These are phyloP conservation scores for Astreopora myriophthalma DNA, from an alignment of 64 coral and sea anemone species.

Conservation along the genomic window DNA sequence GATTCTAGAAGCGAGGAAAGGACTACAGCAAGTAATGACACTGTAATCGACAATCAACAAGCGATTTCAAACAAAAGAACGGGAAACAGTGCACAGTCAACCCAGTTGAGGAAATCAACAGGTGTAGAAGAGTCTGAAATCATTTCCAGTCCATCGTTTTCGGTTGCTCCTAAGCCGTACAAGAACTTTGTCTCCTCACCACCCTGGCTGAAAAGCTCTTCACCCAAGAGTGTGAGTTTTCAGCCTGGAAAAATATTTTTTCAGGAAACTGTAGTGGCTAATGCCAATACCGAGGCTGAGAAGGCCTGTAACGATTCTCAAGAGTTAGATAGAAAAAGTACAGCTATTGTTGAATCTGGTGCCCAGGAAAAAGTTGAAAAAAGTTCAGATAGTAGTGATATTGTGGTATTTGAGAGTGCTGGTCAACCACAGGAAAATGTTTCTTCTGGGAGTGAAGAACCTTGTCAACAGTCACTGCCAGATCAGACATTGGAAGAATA, in stretches of 20 bases:
- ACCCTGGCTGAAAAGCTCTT: neutral
- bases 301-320: neutral
- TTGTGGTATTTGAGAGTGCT: neutral
- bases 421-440: neutral
- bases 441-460: neutral
- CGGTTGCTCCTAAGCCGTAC: neutral
- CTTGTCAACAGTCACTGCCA: neutral
- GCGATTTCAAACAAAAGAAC: neutral
- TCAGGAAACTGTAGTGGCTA: neutral
- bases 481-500: neutral
- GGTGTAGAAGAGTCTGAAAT: neutral
- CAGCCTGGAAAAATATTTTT: neutral
- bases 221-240: neutral
- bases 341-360: neutral
- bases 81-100: neutral
- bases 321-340: neutral
- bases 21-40: neutral
- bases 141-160: neutral
- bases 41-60: neutral
- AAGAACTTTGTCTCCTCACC: conserved; percentile 14
- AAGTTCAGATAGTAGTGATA: neutral
- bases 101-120: neutral
- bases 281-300: neutral
- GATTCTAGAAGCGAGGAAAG: neutral
- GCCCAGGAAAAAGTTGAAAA: neutral